These are phyloP conservation scores for Hetaerina titia DNA, from an alignment of 2,888 invertebrate genomes.

Conservation along the genomic window DNA sequence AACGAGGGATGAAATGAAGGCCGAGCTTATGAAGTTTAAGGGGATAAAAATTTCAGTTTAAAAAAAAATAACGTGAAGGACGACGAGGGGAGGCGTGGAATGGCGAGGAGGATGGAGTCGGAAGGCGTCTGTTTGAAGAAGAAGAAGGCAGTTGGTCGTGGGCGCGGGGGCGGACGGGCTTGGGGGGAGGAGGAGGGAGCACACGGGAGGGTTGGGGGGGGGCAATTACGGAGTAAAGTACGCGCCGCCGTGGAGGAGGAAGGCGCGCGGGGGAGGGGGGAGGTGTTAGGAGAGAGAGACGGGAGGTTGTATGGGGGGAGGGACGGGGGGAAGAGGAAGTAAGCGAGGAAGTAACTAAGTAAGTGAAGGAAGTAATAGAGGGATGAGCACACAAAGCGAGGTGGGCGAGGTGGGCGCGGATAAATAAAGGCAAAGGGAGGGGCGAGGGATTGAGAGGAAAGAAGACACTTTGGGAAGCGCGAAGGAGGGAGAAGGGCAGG, in stretches of 20 bases:
- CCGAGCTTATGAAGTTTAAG: constrained; percentile 10
- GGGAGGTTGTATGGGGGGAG: no score
- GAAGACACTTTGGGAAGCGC: not conserved
- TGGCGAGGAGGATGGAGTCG: no score
- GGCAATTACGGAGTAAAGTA: not conserved
- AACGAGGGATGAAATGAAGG: not conserved
- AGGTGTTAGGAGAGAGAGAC: no score
- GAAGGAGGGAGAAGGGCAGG: not conserved
- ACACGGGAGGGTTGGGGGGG: not conserved
- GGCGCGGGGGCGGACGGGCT: no score
- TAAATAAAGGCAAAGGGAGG: not conserved
- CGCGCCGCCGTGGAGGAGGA: no score
- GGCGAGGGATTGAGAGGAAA: not conserved
- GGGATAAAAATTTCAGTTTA: not conserved
- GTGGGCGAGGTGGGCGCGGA: not conserved
- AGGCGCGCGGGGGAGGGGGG: no score
- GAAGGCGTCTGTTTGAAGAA: not conserved
- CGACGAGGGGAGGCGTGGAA: not conserved
- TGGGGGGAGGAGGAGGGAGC: not conserved
- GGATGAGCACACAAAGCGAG: not conserved
- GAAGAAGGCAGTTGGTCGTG: not conserved
- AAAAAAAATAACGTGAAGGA: not conserved
- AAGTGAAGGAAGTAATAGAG: not conserved
- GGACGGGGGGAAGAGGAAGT: no score
- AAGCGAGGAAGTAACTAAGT: not conserved